Evolutionary conservation across 2,888 invertebrate species (phyloP).

Genomic region (Parasteatoda lunata): DNA sequence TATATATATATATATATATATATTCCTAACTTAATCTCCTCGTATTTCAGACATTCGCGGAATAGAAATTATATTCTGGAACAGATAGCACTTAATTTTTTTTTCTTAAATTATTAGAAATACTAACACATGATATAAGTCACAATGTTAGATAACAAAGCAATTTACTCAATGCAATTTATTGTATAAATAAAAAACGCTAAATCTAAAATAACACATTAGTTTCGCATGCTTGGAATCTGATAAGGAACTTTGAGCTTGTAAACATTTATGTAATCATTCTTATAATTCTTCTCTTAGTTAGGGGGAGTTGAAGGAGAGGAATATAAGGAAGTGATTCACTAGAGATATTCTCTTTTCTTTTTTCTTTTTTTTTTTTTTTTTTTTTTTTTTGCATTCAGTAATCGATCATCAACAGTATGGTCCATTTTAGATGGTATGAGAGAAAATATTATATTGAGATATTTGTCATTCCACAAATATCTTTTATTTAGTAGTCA

Average conservation of each 20-base stretch:
- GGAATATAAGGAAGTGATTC: background rate
- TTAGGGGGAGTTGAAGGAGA: background rate
- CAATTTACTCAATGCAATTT: too few relatives aligned
- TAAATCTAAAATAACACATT: background rate
- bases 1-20: too few relatives aligned
- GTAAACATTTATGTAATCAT: background rate
- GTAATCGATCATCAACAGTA: conserved; percentile 3
- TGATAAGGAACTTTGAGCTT: background rate
- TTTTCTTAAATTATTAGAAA: too few relatives aligned
- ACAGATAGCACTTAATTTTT: too few relatives aligned
- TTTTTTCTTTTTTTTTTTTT: too few relatives aligned
- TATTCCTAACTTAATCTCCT: too few relatives aligned
- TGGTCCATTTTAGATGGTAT: conserved; percentile 4
- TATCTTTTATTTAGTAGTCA: conserved; percentile 47
- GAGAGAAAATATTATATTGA: conserved; percentile 34
- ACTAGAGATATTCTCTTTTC: background rate
- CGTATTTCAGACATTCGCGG: too few relatives aligned
- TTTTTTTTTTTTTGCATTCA: background rate
- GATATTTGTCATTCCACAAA: conserved; percentile 42
- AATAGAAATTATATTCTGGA: too few relatives aligned
- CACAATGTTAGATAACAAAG: too few relatives aligned
- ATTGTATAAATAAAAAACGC: too few relatives aligned
- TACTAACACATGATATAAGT: too few relatives aligned
- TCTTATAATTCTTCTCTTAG: background rate
- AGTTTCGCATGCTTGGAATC: background rate